Base-by-base conservation (phyloP, 2,113 vertebrate species). In the Tinamus guttatus region DNA sequence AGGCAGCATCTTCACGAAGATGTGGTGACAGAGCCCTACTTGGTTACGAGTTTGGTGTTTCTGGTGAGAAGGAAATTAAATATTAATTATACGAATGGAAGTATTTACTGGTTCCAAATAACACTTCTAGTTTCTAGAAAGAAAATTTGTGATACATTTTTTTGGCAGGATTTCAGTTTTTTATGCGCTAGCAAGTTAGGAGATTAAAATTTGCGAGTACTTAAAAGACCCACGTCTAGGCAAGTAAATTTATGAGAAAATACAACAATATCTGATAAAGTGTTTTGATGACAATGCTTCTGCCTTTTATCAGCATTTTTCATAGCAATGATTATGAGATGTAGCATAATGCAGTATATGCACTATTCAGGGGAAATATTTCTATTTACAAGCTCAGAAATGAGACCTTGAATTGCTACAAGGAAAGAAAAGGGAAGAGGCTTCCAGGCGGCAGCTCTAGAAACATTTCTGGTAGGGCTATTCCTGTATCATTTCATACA, bases 221-320 rank as follows among this genome's bases (percentile, higher is more conserved):
- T 85, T 85, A 74, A 40, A 45, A 81, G 54, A 68, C 21, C 19
- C 5, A 3, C 4, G 7, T 19, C 34, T 94, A 45, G 38, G 28
- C 28, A 87, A 79, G 76, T 3, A 81, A 34, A 60, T 91, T 87
- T 79, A 73, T 28, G 71, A 71, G 47, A 62, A 69, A 56, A 16
- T 25, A 69, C 25, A 41, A 56, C 20, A 41, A 28, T 87, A 78
- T 19, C 64, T 52, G 30, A 14, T 71, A 14, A 85, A 83, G 51
- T 25, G 92, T 85, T 92, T 90, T 79, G 40, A 41, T 82, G 79
- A 60, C 45, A 81, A 70, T 70, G 28, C 32, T 71, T 62, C 45
- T 74, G 51, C 41, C 69, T 70, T 70, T 93, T 90, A 62, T 90
- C 68, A 75, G 64, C 60, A 60, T 88, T 90, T 88, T 86, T 83